Evolutionary conservation across 2,113 vertebrate species (phyloP).

Genomic region (Campylomormyrus tamandua): DNA sequence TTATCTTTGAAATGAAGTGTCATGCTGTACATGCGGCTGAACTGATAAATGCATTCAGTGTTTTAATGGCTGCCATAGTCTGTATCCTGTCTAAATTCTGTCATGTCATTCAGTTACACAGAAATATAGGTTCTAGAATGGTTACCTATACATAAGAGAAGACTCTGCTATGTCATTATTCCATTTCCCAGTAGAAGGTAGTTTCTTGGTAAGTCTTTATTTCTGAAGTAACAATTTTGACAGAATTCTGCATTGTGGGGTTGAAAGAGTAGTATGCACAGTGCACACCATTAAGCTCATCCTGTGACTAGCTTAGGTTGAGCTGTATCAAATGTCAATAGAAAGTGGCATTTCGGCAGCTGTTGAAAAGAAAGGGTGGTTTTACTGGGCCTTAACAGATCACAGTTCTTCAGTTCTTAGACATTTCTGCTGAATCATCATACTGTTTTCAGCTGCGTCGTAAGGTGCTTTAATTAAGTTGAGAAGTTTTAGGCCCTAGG

Average conservation of each 20-base stretch:
- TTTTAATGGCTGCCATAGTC: neutral
- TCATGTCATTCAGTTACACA: neutral
- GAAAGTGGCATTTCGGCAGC: neutral
- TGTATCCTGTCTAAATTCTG: neutral
- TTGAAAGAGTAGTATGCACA: conserved; percentile 13
- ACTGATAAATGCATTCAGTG: neutral
- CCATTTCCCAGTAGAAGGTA: neutral
- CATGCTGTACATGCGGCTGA: neutral
- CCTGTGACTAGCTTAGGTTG: conserved; percentile 43
- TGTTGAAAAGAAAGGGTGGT: neutral
- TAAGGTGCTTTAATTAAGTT: conserved; percentile 13
- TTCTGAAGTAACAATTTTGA: neutral
- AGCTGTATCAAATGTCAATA: conserved; percentile 48
- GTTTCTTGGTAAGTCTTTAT: neutral
- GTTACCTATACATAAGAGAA: neutral
- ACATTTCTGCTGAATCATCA: neutral
- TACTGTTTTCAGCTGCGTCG: neutral
- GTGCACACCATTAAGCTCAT: conserved; percentile 37
- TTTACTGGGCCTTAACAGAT: neutral
- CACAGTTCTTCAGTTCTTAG: neutral
- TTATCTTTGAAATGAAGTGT: neutral
- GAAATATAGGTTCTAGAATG: neutral
- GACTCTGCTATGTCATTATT: neutral
- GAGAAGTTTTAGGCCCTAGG: neutral
- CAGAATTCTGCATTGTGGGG: neutral